Evolutionary conservation across 1,140 invertebrate species (phyloP), one percentile per base, ranked within the genome.

Genomic region (Drosophila bipectinata): DNA sequence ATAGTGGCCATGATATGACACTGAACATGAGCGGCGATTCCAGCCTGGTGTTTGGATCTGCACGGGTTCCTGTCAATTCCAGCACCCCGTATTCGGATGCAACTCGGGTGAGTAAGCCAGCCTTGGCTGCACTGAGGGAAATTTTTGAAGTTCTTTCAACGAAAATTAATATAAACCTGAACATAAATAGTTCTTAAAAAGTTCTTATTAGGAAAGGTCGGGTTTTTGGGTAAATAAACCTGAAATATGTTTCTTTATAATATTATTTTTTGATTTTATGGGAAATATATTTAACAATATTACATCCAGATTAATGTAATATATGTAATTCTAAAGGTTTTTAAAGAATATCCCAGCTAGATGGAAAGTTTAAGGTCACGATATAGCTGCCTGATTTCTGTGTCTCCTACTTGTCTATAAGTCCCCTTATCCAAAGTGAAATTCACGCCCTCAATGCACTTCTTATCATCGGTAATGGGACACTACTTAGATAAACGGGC

Each of bases 61-160:
- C 97, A 90, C 93, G 96, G 64, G 95, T 98, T 84, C 95, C 97
- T 93, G 96, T 97, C 92, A 96, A 97, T 92, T 98, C 97, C 10
- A 93, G 95, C 28, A 99, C 98, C 47, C 98, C 98, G 14, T 99
- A 99, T 93, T 97, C 97, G 67, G 98, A 99, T 94, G 98, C 98
- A 41, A 99, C 98, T 72, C 97, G 98, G 95, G 97, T 98, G 94
- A 94, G 94, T 92, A 61, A 21, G 21, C 59, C 24, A 28, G 48
- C 7, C 56, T 30, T 51, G 12, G 8, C 18, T 41, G 26, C 60
- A 67, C 60, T 44, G 47, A 12, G 60, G 12, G 28, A 67, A 67
- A 67, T 51, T 7, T 6, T 10, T 12, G 3, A 14, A 6, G 14
- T 44, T 14, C n/a, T 44, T 21, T 21, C 21, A 21, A 21, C 21